A percentile compares a stretch with the other conserved stretches of the same genome.
Evolutionary conservation across 2,888 invertebrate species (phyloP).

Genomic region (Baronia brevicornis): DNA sequence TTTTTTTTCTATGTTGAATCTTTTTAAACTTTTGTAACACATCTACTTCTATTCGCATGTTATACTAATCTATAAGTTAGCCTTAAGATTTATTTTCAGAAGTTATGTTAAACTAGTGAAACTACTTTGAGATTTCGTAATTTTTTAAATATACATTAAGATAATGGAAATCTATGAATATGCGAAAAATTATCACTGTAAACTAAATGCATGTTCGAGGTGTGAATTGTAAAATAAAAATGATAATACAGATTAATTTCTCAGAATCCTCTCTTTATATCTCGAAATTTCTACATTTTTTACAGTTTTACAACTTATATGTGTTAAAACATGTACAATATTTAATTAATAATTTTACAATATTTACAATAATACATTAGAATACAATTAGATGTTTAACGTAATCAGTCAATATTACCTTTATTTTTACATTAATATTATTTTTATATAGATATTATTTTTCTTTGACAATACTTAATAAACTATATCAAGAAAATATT

Average conservation of each 20-base stretch:
- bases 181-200: constrained; percentile 33
- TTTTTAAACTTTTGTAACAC: too few relatives aligned
- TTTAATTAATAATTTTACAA: constrained; percentile 29
- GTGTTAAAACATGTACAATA: constrained; percentile 19
- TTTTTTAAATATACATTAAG: too few relatives aligned
- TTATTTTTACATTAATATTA: constrained; percentile 20
- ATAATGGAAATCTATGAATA: too few relatives aligned
- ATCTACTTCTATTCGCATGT: too few relatives aligned
- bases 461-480: constrained; percentile 7
- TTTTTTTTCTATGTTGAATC: too few relatives aligned
- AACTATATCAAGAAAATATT: constrained; percentile 19
- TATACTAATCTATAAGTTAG: too few relatives aligned
- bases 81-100: too few relatives aligned
- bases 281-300: constrained; percentile 26
- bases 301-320: constrained; percentile 20
- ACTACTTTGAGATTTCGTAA: too few relatives aligned
- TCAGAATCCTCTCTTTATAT: constrained; percentile 39
- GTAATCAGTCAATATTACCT: constrained; percentile 59
- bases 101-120: too few relatives aligned
- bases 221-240: constrained; percentile 8
- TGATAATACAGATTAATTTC: constrained; percentile 33
- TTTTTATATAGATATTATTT: constrained; percentile 10
- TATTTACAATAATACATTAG: constrained; percentile 52
- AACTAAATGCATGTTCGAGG: constrained; percentile 17
- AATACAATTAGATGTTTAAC: constrained; percentile 33